Base-by-base conservation (phyloP, 2,888 invertebrate genomes). In the Rhyacophila evoluta region DNA sequence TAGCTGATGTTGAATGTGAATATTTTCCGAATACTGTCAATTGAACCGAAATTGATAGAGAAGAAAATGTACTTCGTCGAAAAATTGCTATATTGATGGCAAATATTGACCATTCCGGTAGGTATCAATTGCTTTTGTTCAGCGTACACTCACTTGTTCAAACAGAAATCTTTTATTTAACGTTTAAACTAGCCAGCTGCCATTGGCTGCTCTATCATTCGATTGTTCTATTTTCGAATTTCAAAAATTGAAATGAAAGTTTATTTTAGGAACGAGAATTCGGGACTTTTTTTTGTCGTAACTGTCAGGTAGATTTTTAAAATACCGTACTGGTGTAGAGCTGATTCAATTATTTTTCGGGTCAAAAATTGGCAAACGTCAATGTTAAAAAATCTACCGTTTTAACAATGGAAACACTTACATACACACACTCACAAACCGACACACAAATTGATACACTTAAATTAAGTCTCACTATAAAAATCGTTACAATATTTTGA, bases 141-240 rank as follows among this genome's bases (percentile, higher is more conserved):
- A 19, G 12, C 19, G 55, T 19, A 25, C 55, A 55, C 10, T 55
- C 55, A 55, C 55, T 55, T 55, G 55, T 55, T 19, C 25, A 55
- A 55, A 55, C 55, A 55, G 55, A 25, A 10, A 55, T 55, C 55
- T 55, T 55, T 55, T 55, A 55, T 55, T 55, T 55, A 55, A 55
- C 10, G 19, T 55, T 55, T 55, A 19, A 55, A 55, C 55, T 55
- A 55, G 55, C 19, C 55, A 55, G 15, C 55, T 55, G 55, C 25
- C 25, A 25, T 19, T 55, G 8, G 55, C 10, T 19, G 15, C 55
- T 55, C 25, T 55, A 41, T n/a, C 41, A 41, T 41, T 41, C 41
- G 15, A 41, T 55, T 25, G 25, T 55, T 55, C 55, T 19, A 55
- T 19, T 55, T 19, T 55, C 8, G 10, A n/a, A 10, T 19, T 25